Evolutionary conservation across 2,888 invertebrate species (phyloP).

Genomic region (Sepioteuthis lessoniana): DNA sequence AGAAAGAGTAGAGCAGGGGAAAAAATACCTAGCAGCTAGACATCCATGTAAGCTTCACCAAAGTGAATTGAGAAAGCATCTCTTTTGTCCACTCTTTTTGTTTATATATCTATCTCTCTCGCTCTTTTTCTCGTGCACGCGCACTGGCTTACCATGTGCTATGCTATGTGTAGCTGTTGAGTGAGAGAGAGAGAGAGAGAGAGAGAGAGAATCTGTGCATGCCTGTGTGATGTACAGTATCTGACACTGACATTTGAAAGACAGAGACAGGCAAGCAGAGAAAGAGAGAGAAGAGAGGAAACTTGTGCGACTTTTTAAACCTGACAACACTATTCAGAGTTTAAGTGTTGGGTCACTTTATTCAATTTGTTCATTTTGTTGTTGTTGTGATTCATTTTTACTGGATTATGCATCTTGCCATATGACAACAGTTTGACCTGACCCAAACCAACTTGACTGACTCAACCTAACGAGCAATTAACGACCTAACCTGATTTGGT

Average conservation of each 20-base stretch:
- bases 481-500: constrained; percentile 33
- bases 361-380: background rate
- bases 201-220: background rate
- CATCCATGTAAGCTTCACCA: constrained; percentile 33
- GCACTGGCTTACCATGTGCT: constrained; percentile 33
- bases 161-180: constrained; percentile 33
- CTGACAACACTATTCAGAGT: constrained; percentile 12
- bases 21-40: background rate
- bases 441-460: constrained; percentile 8
- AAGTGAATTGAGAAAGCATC: constrained; percentile 21
- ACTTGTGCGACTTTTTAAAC: background rate
- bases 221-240: background rate
- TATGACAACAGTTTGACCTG: constrained; percentile 33
- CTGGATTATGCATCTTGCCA: background rate
- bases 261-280: background rate
- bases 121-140: background rate
- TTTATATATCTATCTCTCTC: constrained; percentile 1
- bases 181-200: background rate
- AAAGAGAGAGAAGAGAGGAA: constrained; percentile 14
- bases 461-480: constrained; percentile 33
- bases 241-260: constrained; percentile 23
- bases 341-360: background rate
- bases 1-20: background rate
- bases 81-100: constrained; percentile 10
- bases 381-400: constrained; percentile 25